These are phyloP conservation scores for Dastarcus helophoroides DNA, from an alignment of 2,888 invertebrate genomes.

Conservation along the genomic window DNA sequence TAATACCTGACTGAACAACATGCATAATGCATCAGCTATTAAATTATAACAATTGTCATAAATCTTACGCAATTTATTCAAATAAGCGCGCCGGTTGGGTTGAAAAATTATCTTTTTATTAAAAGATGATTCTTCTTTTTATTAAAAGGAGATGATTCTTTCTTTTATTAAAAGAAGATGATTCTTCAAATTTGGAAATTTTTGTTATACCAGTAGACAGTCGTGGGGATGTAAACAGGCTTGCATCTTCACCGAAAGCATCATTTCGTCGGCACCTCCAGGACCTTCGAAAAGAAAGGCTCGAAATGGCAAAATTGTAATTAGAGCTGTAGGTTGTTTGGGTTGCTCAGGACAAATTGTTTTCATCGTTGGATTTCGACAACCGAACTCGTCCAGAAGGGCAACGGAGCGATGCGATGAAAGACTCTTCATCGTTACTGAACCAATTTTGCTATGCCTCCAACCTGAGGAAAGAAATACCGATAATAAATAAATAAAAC, in stretches of 20 bases:
- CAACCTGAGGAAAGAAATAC: too few species aligned
- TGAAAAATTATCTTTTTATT: too few species aligned
- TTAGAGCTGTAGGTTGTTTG: constrained; percentile 32
- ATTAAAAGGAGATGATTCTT: too few species aligned
- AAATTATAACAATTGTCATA: too few species aligned
- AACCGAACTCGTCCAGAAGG: constrained; percentile 38
- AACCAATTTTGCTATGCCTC: constrained; percentile 44
- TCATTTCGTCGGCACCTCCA: constrained; percentile 45
- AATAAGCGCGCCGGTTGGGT: too few species aligned
- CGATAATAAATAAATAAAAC: too few species aligned
- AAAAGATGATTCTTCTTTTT: too few species aligned
- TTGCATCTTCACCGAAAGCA: constrained; percentile 42
- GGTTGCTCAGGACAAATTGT: constrained; percentile 38
- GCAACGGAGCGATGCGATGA: constrained; percentile 28
- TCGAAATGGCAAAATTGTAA: constrained; percentile 37
- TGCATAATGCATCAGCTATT: too few species aligned
- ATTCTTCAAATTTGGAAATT: too few species aligned
- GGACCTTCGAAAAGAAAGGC: constrained; percentile 50
- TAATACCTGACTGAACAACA: too few species aligned
- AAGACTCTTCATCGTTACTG: constrained; percentile 36
- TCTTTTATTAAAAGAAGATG: too few species aligned
- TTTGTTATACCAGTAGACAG: constrained; percentile 38
- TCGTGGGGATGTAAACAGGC: constrained; percentile 45
- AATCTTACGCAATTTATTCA: too few species aligned
- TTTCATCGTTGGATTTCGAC: constrained; percentile 38